Conservation (phyloP, 2,113 vertebrate genomes). For the Tachysurus vachellii region DNA sequence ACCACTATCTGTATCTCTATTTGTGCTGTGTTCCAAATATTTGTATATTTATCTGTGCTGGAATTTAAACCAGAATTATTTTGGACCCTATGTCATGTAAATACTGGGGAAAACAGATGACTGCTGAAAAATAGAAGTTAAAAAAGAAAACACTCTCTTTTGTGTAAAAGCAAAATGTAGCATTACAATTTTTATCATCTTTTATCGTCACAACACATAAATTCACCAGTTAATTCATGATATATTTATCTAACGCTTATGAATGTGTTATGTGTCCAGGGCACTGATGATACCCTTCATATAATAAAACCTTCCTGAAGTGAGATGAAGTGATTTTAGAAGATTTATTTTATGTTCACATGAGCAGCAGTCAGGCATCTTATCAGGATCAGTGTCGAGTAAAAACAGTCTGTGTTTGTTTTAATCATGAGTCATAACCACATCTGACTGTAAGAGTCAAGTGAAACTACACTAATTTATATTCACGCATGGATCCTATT, state of each 20-base stretch:
- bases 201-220: not conserved
- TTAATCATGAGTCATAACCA: not conserved
- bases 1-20: not conserved
- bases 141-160: not conserved
- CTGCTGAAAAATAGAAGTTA: too few species aligned
- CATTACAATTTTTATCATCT: not conserved
- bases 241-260: not conserved
- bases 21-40: not conserved
- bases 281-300: not conserved
- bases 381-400: not conserved
- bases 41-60: not conserved
- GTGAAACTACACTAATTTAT: not conserved
- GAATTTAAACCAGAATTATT: not conserved
- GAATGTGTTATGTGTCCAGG: not conserved
- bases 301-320: not conserved
- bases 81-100: not conserved
- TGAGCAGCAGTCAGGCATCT: not conserved
- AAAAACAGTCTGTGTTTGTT: not conserved
- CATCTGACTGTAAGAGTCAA: not conserved
- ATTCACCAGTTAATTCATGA: not conserved
- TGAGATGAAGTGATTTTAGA: not conserved
- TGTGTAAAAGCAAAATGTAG: not conserved
- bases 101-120: not conserved
- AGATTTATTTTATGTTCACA: not conserved
- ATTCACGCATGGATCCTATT: not conserved